Conservation (phyloP, 1,140 invertebrate genomes). For the Drosophila lacertosa region DNA sequence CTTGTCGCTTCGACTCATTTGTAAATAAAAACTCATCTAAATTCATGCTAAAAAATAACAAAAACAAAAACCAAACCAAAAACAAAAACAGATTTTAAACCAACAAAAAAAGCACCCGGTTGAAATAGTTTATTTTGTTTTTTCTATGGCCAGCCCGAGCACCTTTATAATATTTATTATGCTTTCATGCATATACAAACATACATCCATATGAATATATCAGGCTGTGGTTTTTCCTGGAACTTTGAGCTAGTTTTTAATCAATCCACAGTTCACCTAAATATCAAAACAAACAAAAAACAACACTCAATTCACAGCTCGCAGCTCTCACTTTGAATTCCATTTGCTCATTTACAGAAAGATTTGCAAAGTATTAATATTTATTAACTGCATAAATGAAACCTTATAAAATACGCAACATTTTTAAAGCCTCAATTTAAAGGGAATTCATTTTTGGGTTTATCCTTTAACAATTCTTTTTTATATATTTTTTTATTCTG, state of each 20-base stretch:
- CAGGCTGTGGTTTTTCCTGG: background rate
- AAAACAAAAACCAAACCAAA: constrained; percentile 40
- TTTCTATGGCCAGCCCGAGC: constrained; percentile 1
- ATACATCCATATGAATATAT: too few species aligned
- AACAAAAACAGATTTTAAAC: constrained; percentile 53
- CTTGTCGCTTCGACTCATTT: constrained; percentile 62
- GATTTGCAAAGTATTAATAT: constrained; percentile 30
- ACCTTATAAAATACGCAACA: background rate
- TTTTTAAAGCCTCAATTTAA: background rate
- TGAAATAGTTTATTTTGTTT: too few species aligned
- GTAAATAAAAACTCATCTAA: constrained; percentile 76
- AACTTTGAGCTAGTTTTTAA: constrained; percentile 7
- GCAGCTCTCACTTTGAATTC: constrained; percentile 30
- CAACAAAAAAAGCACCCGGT: constrained; percentile 36
- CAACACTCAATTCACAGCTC: background rate
- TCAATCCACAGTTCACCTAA: background rate
- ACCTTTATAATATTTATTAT: constrained; percentile 16
- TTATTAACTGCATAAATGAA: constrained; percentile 9
- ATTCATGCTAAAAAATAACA: constrained; percentile 18
- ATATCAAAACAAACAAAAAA: background rate
- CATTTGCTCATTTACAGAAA: constrained; percentile 24
- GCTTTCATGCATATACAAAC: constrained; percentile 18
- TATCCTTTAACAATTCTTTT: background rate
- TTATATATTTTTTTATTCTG: constrained; percentile 20
- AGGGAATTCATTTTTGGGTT: constrained; percentile 2